Evolutionary conservation across 2,797 vertebrate species (phyloP).

Genomic region (Sus cebifrons): DNA sequence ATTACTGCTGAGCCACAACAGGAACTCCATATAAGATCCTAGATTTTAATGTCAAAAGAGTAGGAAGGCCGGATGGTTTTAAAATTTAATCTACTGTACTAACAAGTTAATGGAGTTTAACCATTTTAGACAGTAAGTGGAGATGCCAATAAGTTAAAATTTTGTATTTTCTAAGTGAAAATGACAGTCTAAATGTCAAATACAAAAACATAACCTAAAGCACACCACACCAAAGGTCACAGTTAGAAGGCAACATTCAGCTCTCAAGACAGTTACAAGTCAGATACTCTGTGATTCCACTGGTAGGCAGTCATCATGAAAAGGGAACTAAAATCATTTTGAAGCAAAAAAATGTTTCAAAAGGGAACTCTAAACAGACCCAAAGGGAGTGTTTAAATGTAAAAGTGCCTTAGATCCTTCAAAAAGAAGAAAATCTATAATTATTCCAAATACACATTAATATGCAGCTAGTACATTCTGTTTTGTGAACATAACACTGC

Average conservation of each 20-base stretch:
- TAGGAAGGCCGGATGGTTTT: conserved; percentile 46
- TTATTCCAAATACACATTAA: conserved; percentile 79
- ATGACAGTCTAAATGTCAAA: conserved; percentile 89
- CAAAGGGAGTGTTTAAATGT: conserved; percentile 66
- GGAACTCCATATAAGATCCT: no score
- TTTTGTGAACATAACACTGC: conserved; percentile 52
- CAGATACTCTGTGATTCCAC: conserved; percentile 69
- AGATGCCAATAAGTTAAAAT: conserved; percentile 85
- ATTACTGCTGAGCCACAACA: no score
- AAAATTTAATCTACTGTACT: conserved; percentile 78
- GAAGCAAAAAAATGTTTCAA: conserved; percentile 84
- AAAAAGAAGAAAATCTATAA: conserved; percentile 72
- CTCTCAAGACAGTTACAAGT: conserved; percentile 84
- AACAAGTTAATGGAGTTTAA: conserved; percentile 86
- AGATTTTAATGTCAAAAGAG: conserved; percentile 74
- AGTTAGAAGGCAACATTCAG: conserved; percentile 87
- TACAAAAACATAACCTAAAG: conserved; percentile 87
- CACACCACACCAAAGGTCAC: conserved; percentile 88
- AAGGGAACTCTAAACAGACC: conserved; percentile 68
- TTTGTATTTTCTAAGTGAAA: conserved; percentile 87
- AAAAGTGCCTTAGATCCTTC: conserved; percentile 80
- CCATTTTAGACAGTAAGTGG: conserved; percentile 80
- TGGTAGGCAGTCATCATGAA: conserved; percentile 76
- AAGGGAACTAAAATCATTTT: conserved; percentile 83
- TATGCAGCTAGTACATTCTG: conserved; percentile 50